These are phyloP conservation scores for Babyrousa celebensis DNA, from an alignment of 2,797 vertebrate genomes.

Conservation along the genomic window DNA sequence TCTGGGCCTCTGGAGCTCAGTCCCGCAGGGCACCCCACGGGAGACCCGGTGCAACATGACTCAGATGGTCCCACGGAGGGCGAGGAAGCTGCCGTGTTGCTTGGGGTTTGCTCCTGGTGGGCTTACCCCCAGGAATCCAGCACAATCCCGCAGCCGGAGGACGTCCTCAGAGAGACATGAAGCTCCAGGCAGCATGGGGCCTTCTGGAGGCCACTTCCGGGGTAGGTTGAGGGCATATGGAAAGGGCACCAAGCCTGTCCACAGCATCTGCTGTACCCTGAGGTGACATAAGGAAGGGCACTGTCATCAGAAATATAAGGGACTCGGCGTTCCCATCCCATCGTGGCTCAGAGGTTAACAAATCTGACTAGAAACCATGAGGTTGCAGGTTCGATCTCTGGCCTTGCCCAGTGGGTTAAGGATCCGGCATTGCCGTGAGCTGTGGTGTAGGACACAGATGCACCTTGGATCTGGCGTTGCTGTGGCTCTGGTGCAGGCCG, in stretches of 20 bases:
- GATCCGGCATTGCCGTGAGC: too few relatives aligned
- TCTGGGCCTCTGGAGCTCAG: not conserved
- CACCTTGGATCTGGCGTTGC: too few relatives aligned
- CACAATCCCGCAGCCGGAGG: too few relatives aligned
- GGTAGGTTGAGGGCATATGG: not conserved
- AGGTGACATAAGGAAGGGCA: not conserved
- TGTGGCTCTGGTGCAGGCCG: too few relatives aligned
- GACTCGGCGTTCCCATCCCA: too few relatives aligned
- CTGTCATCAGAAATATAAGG: not conserved
- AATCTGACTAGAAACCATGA: too few relatives aligned
- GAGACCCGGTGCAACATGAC: not conserved
- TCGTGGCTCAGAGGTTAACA: too few relatives aligned
- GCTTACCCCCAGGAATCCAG: not conserved
- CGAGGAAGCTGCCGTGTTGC: not conserved
- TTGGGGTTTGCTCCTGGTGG: not conserved
- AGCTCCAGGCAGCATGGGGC: not conserved
- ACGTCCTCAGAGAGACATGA: not conserved
- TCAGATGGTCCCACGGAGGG: not conserved
- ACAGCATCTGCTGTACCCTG: rapidly evolving
- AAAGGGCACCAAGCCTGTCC: not conserved
- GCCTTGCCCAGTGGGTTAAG: too few relatives aligned
- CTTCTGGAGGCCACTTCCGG: not conserved
- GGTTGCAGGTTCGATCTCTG: too few relatives aligned
- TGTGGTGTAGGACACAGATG: too few relatives aligned
- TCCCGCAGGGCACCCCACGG: not conserved